phyloP scores from a whole-genome alignment of 1,140 invertebrate genomes.

The Trichonephila clavata region DNA sequence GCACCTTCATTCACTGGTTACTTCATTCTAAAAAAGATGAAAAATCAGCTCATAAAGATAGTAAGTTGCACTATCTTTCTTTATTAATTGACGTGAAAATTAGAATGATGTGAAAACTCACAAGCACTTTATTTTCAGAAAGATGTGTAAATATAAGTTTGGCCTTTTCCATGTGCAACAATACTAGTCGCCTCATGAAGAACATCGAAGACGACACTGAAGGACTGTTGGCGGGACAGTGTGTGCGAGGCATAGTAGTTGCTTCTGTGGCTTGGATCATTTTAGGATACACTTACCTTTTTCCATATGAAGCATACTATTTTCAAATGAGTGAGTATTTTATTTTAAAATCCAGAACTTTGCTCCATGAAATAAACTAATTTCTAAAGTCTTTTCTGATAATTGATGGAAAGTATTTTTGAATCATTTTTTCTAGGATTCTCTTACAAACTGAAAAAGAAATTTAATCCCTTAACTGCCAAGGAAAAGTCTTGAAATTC shows the following conservation, averaged over 20 bases:
- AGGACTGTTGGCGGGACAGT: conserved; percentile 20
- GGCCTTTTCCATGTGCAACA: conserved; percentile 55
- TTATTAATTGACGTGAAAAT: background rate
- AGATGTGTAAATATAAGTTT: conserved; percentile 47
- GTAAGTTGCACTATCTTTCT: background rate
- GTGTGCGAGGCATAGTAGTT: conserved; percentile 47
- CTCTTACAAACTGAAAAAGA: too few species aligned
- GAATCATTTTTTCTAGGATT: too few species aligned
- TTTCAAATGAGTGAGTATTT: conserved; percentile 40
- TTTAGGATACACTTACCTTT: conserved; percentile 58
- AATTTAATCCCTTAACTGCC: too few species aligned
- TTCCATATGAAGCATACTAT: conserved; percentile 43
- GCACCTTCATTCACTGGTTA: conserved; percentile 62
- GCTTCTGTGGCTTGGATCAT: conserved; percentile 43
- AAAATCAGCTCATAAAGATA: background rate
- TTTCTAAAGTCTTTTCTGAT: too few species aligned
- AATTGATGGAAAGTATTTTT: too few species aligned
- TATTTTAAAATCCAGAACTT: too few species aligned
- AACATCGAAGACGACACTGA: conserved; percentile 64
- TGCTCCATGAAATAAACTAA: too few species aligned
- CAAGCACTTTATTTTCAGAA: background rate
- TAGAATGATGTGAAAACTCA: background rate
- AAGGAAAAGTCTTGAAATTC: too few species aligned
- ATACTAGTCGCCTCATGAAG: conserved; percentile 43
- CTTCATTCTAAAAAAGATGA: conserved; percentile 28